A percentile compares a stretch with the other conserved stretches of the same genome.
Evolutionary conservation across 2,113 vertebrate genomes (phyloP).

Genomic region (Microtus oregoni): DNA sequence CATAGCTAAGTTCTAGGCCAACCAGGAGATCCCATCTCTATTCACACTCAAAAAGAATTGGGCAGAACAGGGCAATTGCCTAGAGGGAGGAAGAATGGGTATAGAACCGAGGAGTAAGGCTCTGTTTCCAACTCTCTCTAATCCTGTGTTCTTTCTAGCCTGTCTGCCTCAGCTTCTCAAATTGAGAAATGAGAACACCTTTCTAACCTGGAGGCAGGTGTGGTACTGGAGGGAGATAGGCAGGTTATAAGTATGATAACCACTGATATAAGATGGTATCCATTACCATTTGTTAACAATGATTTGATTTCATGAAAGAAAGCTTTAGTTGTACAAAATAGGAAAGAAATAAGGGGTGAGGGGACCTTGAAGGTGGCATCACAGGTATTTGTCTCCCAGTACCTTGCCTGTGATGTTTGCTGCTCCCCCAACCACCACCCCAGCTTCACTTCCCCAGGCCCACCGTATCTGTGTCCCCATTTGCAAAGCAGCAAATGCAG

Average conservation of each 20-base stretch:
- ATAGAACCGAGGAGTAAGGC: background rate
- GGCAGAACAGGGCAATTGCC: background rate
- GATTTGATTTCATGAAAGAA: background rate
- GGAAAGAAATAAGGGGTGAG: background rate
- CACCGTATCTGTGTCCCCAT: background rate
- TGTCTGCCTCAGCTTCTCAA: constrained; percentile 20
- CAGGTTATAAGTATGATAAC: background rate
- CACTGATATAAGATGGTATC: background rate
- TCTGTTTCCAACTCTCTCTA: background rate
- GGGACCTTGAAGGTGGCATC: fast-evolving
- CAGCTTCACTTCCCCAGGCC: constrained; percentile 31
- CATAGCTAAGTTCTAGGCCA: background rate
- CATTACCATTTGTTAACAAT: background rate
- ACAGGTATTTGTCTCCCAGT: background rate
- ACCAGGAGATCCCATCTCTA: background rate
- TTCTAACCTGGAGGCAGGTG: background rate
- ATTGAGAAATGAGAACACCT: background rate
- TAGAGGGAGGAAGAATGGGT: background rate
- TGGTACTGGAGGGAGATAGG: background rate
- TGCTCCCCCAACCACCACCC: background rate
- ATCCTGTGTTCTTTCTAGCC: background rate
- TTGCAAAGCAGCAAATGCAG: background rate
- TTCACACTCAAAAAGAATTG: background rate
- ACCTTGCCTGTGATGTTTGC: background rate
- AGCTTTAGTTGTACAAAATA: background rate